Evolutionary conservation across 2,113 vertebrate genomes (phyloP).

Genomic region (Passer domesticus): DNA sequence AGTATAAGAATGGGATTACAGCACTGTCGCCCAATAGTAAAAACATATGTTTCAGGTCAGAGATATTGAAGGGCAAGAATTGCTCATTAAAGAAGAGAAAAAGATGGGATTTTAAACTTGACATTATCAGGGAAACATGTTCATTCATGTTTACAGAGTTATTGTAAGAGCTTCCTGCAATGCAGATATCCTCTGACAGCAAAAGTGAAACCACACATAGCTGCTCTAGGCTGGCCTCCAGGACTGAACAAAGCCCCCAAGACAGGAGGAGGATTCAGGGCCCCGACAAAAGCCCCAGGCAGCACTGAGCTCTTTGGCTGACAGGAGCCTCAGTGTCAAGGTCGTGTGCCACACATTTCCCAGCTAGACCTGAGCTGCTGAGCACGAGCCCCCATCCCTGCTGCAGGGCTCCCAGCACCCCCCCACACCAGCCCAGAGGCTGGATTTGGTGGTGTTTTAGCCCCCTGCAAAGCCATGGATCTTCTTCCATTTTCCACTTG

Average conservation of each 20-base stretch:
- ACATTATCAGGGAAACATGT: slow-evolving; percentile 8
- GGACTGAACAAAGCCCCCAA: background rate
- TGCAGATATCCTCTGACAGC: background rate
- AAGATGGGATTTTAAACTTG: background rate
- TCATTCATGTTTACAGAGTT: slow-evolving; percentile 11
- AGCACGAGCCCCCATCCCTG: background rate
- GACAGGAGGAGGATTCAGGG: background rate
- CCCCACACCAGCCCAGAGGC: fast-evolving
- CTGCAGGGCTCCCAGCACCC: background rate
- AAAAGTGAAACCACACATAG: background rate
- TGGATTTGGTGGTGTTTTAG: background rate
- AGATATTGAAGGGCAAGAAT: background rate
- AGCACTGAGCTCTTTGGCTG: background rate
- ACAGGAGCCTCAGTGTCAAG: background rate
- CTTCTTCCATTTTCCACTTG: background rate
- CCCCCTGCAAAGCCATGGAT: background rate
- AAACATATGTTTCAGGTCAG: slow-evolving; percentile 3
- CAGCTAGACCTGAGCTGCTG: background rate
- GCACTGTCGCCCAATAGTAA: background rate
- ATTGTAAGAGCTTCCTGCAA: background rate
- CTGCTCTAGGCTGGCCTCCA: background rate
- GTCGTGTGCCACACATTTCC: background rate
- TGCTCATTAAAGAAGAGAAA: slow-evolving; percentile 34
- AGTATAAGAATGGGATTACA: slow-evolving; percentile 19
- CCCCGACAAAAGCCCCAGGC: background rate